phyloP scores from a whole-genome alignment of 2,113 vertebrate genomes.

The Cromileptes altivelis region DNA sequence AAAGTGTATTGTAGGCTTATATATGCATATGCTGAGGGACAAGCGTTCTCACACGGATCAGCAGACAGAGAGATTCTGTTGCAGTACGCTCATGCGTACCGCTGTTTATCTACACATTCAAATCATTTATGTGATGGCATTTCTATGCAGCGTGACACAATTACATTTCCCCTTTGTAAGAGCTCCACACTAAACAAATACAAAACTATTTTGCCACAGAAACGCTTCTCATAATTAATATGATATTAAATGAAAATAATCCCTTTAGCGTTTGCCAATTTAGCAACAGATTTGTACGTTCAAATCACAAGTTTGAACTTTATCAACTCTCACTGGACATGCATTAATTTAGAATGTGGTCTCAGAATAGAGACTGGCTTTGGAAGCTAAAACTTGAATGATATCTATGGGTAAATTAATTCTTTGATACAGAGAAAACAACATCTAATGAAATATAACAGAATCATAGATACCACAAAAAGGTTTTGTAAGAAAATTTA shows the following conservation, averaged over 20 bases:
- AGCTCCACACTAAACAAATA: conserved; percentile 20
- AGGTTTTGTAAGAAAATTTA: no score
- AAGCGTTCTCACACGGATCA: conserved; percentile 87
- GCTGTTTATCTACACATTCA: conserved; percentile 49
- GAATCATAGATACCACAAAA: not conserved
- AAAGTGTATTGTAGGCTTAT: conserved; percentile 82
- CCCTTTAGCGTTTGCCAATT: not conserved
- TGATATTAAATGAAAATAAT: not conserved
- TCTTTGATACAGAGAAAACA: not conserved
- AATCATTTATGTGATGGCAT: conserved; percentile 52
- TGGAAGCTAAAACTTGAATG: not conserved
- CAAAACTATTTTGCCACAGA: conserved; percentile 1
- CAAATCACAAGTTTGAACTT: not conserved
- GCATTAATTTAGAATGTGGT: not conserved
- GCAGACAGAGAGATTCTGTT: conserved; percentile 72
- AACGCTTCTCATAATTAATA: not conserved
- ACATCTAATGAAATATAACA: not conserved
- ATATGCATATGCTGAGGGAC: conserved; percentile 80
- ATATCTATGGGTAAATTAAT: not conserved
- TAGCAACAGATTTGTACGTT: not conserved
- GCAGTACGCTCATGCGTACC: conserved; percentile 53
- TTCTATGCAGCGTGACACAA: conserved; percentile 28
- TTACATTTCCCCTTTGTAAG: conserved; percentile 5
- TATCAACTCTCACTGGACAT: not conserved
- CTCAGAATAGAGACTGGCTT: not conserved